phyloP scores from a whole-genome alignment of 2,797 vertebrate genomes.

The Poecilia gillii region DNA sequence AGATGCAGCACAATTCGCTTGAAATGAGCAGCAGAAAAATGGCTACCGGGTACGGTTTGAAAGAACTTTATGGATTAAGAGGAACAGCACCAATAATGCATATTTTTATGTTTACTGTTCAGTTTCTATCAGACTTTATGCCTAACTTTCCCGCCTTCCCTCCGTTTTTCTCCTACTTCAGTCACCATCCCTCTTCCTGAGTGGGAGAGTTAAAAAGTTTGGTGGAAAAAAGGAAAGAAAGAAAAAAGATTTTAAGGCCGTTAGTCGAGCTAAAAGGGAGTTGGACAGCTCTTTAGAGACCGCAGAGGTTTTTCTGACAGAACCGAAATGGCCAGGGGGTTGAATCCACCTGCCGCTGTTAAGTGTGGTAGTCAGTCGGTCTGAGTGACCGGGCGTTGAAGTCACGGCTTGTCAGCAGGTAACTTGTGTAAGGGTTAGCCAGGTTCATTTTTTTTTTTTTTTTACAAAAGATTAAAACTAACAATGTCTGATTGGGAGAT shows the following conservation, averaged over 20 bases:
- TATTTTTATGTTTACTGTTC: neutral
- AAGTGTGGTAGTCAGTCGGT: neutral
- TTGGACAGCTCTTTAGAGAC: neutral
- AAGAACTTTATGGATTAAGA: neutral
- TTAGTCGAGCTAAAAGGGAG: neutral
- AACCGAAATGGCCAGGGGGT: neutral
- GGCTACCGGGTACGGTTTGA: neutral
- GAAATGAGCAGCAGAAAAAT: conserved; percentile 9
- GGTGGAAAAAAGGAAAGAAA: neutral
- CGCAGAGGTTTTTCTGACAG: neutral
- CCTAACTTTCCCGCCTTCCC: neutral
- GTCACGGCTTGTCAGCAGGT: neutral
- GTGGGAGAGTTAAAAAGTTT: neutral
- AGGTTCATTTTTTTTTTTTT: neutral
- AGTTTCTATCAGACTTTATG: neutral
- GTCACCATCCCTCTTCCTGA: neutral
- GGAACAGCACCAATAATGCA: neutral
- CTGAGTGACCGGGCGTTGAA: neutral
- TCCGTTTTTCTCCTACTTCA: neutral
- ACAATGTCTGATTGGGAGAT: neutral
- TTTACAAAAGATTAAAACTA: no score
- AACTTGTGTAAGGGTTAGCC: neutral
- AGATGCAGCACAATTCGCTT: neutral
- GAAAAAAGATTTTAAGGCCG: neutral
- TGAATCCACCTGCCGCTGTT: neutral